Conservation (phyloP, 2,888 invertebrate species). For the Temnothorax unifasciatus region DNA sequence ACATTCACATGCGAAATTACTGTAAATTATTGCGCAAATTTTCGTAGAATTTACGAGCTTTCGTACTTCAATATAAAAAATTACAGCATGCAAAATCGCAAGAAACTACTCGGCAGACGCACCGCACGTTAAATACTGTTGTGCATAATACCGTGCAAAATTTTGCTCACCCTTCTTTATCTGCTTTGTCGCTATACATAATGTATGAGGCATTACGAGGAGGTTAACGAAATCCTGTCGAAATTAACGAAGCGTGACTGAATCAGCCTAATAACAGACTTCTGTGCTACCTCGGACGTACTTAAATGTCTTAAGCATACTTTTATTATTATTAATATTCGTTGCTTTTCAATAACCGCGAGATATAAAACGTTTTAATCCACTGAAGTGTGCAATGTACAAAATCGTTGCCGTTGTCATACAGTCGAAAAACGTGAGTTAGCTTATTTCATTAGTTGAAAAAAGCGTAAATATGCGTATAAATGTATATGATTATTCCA, state of each 20-base stretch:
- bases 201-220: conserved; percentile 19
- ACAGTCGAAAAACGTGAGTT: background rate
- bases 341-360: background rate
- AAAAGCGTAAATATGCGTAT: background rate
- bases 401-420: background rate
- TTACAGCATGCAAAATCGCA: background rate
- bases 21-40: conserved; percentile 1
- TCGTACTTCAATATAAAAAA: conserved; percentile 1
- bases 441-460: background rate
- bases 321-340: background rate
- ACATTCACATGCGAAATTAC: background rate
- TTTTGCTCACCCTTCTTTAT: conserved; percentile 27
- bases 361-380: background rate
- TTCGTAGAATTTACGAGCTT: background rate
- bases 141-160: conserved; percentile 13
- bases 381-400: background rate
- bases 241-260: conserved; percentile 36
- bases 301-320: background rate
- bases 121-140: conserved; percentile 2
- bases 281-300: background rate
- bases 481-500: background rate
- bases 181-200: conserved; percentile 23
- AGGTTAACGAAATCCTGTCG: conserved; percentile 19
- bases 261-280: conserved; percentile 32
- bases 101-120: background rate